Percentiles rank a stretch among this genome's conserved stretches.
Conservation (phyloP, 2,113 vertebrate genomes). For the Dinomys branickii region DNA sequence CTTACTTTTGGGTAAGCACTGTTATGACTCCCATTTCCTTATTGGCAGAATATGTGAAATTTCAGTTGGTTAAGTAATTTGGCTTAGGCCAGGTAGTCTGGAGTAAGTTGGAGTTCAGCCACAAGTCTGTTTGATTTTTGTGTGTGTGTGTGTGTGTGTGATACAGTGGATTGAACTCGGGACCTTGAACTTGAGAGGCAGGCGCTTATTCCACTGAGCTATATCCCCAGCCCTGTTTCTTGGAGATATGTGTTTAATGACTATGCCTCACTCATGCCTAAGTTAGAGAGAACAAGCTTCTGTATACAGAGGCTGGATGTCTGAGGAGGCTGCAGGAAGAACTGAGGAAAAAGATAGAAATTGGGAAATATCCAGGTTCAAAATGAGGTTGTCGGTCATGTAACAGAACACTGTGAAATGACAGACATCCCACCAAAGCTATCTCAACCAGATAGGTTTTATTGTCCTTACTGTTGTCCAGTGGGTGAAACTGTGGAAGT, state of each 20-base stretch:
- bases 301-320: neutral
- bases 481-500: neutral
- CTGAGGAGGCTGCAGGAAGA: neutral
- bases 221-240: too few species aligned
- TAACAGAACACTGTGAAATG: neutral
- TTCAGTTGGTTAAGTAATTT: neutral
- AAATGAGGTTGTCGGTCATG: neutral
- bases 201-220: too few species aligned
- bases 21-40: neutral
- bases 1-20: neutral
- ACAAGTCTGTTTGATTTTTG: too few species aligned
- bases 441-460: neutral
- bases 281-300: neutral
- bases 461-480: neutral
- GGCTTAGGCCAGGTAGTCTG: neutral
- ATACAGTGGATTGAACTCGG: too few species aligned
- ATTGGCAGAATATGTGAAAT: neutral
- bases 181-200: too few species aligned
- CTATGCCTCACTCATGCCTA: neutral
- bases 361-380: neutral
- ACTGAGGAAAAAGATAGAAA: neutral
- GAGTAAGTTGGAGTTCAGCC: neutral
- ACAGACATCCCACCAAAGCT: neutral
- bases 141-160: too few species aligned
- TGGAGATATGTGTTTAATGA: neutral